Percentiles rank a stretch among this genome's conserved stretches.
phyloP scores from a whole-genome alignment of 1,140 invertebrate species.

The Drosophila kanapiae region DNA sequence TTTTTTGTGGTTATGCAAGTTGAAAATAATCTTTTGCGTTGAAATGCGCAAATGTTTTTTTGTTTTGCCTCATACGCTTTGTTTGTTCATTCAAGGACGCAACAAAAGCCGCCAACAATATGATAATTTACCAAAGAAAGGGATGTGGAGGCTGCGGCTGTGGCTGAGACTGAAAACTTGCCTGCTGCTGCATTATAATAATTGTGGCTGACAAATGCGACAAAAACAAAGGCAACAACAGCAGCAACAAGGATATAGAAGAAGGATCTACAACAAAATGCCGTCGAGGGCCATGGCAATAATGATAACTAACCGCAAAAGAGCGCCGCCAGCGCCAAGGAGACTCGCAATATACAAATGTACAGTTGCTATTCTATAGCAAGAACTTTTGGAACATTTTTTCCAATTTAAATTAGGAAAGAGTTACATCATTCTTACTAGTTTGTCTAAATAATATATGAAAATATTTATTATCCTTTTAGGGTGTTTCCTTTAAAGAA shows the following conservation, averaged over 20 bases:
- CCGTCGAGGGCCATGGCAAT: slow-evolving; percentile 64
- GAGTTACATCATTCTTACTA: background rate
- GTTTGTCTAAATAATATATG: background rate
- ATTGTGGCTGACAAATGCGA: slow-evolving; percentile 77
- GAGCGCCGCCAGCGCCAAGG: slow-evolving; percentile 55
- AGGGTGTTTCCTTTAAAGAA: too few species aligned
- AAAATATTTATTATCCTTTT: background rate
- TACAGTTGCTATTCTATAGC: background rate
- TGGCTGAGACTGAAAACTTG: slow-evolving; percentile 26
- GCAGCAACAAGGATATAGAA: slow-evolving; percentile 21
- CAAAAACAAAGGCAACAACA: slow-evolving; percentile 51
- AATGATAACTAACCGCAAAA: slow-evolving; percentile 78
- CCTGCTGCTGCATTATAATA: slow-evolving; percentile 70
- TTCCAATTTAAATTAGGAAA: background rate
- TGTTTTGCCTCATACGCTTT: slow-evolving; percentile 51
- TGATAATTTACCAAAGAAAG: slow-evolving; percentile 64
- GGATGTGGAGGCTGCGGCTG: slow-evolving; percentile 11
- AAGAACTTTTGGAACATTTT: background rate
- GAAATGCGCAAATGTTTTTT: slow-evolving; percentile 76
- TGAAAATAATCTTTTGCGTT: slow-evolving; percentile 68
- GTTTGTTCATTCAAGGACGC: slow-evolving; percentile 70
- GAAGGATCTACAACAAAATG: slow-evolving; percentile 61
- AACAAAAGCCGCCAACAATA: slow-evolving; percentile 72
- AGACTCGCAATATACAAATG: slow-evolving; percentile 21
- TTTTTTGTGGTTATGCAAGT: slow-evolving; percentile 48